Conservation (phyloP, 2,113 vertebrate genomes). For the Rhineura floridana region DNA sequence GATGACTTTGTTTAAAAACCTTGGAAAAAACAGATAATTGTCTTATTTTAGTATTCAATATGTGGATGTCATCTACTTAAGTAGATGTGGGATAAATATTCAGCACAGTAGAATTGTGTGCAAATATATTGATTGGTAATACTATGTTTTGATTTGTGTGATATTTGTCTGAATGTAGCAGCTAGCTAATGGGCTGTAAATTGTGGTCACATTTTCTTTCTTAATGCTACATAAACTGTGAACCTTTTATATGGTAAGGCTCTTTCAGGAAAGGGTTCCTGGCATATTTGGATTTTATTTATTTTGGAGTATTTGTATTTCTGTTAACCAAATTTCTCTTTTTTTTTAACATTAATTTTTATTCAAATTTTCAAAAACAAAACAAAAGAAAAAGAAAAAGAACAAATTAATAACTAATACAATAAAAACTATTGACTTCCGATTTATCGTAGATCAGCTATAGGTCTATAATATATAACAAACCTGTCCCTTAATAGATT, state of each 20-base stretch:
- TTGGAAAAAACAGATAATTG: not conserved
- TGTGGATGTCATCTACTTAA: not conserved
- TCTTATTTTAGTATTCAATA: too few species aligned
- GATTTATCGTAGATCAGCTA: too few species aligned
- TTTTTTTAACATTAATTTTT: too few species aligned
- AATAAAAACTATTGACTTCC: too few species aligned
- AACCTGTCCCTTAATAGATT: too few species aligned
- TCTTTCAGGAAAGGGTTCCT: not conserved
- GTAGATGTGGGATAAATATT: not conserved
- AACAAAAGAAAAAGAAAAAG: not conserved
- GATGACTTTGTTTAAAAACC: not conserved
- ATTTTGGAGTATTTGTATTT: too few species aligned
- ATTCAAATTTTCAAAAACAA: too few species aligned
- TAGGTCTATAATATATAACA: too few species aligned
- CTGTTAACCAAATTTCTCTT: too few species aligned
- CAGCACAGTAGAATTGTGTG: not conserved
- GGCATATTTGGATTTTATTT: not conserved
- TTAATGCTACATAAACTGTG: not conserved
- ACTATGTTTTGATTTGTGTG: not conserved
- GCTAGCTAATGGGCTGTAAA: not conserved
- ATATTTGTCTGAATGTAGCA: not conserved
- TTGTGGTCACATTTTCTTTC: not conserved
- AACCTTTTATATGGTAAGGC: too few species aligned
- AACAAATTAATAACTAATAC: too few species aligned
- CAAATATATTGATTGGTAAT: too few species aligned